Evolutionary conservation across 1,140 invertebrate species (phyloP).

Genomic region (Adelges cooleyi): DNA sequence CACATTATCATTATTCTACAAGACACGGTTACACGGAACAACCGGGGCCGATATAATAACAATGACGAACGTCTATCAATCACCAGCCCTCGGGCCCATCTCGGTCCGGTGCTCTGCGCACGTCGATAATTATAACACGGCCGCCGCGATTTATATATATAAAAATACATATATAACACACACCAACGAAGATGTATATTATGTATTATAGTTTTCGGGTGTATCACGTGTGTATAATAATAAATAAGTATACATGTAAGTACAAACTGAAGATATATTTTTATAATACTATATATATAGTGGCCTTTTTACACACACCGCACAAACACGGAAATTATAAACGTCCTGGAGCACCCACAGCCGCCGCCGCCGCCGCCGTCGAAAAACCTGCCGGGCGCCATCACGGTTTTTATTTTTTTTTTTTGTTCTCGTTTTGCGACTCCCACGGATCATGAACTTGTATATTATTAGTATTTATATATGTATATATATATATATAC

Average conservation of each 20-base stretch:
- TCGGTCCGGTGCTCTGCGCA: slow-evolving; percentile 12
- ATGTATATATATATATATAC: neutral
- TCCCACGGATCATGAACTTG: slow-evolving; percentile 3
- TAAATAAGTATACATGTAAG: neutral
- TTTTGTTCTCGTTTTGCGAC: slow-evolving; percentile 14
- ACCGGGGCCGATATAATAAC: slow-evolving; percentile 18
- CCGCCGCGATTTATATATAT: slow-evolving; percentile 6
- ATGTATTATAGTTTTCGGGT: neutral
- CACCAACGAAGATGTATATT: neutral
- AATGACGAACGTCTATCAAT: slow-evolving; percentile 29
- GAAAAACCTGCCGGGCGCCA: slow-evolving; percentile 10
- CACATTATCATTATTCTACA: slow-evolving; percentile 28
- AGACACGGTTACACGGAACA: neutral
- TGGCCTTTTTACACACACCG: neutral
- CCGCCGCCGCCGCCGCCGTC: too few relatives aligned
- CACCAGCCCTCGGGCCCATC: slow-evolving; percentile 11
- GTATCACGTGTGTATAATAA: neutral
- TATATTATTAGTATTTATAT: neutral
- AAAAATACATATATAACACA: neutral
- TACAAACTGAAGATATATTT: slow-evolving; percentile 11
- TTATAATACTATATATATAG: too few relatives aligned
- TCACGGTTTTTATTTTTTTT: neutral
- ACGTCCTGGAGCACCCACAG: slow-evolving; percentile 9
- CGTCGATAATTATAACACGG: slow-evolving; percentile 28
- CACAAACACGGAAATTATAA: slow-evolving; percentile 18